Percentiles rank a stretch among this genome's conserved stretches.
Conservation (phyloP, 2,113 vertebrate species). For the Cyanoderma ruficeps region DNA sequence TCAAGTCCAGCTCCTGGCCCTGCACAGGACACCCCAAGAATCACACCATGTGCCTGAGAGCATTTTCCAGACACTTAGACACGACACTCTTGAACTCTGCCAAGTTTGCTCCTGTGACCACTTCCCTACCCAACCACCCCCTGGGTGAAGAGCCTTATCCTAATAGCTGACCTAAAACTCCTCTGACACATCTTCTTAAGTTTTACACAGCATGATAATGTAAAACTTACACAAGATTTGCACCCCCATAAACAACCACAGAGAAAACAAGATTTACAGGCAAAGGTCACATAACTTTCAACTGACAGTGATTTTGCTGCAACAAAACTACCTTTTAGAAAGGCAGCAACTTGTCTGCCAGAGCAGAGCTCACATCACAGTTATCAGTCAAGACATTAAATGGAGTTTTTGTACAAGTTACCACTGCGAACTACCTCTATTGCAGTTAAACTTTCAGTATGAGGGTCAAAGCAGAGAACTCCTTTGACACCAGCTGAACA, state of each 20-base stretch:
- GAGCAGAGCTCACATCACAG: background rate
- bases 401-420: background rate
- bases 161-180: background rate
- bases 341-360: background rate
- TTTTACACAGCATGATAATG: rapidly evolving
- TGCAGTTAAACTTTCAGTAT: background rate
- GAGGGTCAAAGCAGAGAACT: background rate
- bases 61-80: background rate
- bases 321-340: background rate
- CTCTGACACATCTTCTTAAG: background rate
- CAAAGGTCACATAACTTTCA: background rate
- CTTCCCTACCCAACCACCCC: background rate
- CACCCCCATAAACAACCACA: background rate
- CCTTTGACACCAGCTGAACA: background rate
- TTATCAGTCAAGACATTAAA: background rate
- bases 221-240: background rate
- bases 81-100: background rate
- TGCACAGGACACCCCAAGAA: background rate
- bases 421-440: background rate
- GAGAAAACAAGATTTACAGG: background rate
- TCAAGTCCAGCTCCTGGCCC: background rate
- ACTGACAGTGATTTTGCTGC: background rate
- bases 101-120: background rate
- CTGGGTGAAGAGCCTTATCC: background rate
- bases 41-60: background rate